Evolutionary conservation across 2,113 vertebrate species (phyloP).

Genomic region (Clarias macrocephalus): DNA sequence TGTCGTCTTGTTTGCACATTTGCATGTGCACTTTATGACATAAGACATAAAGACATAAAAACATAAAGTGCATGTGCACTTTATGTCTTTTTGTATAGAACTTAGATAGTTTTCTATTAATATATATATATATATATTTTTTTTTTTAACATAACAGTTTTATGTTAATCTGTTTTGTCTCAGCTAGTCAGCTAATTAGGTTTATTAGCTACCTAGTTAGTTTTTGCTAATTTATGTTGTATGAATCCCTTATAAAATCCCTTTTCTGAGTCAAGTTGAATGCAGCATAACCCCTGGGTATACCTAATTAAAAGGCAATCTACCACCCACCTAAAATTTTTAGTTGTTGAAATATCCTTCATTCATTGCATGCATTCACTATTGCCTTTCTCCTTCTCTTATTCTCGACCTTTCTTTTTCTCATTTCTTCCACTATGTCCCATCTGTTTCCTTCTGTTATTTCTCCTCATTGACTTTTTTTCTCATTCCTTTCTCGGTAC

Average conservation of each 20-base stretch:
- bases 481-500: slow-evolving; percentile 44
- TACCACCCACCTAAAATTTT: not conserved
- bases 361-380: not conserved
- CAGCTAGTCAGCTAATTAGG: no score
- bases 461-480: slow-evolving; percentile 37
- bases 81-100: no score
- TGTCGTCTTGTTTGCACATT: no score
- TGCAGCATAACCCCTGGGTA: not conserved
- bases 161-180: no score
- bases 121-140: no score
- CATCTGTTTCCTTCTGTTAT: slow-evolving; percentile 20
- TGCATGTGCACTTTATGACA: no score
- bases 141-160: no score
- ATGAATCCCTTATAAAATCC: not conserved
- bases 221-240: no score
- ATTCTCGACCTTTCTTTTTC: not conserved
- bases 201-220: no score
- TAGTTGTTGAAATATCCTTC: not conserved
- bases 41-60: no score
- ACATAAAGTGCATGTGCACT: no score
- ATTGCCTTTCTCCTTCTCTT: not conserved
- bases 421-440: not conserved
- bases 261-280: not conserved
- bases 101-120: no score
- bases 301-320: not conserved